These are phyloP conservation scores for Napeogenes sylphis DNA, from an alignment of 2,888 invertebrate species.

Conservation along the genomic window DNA sequence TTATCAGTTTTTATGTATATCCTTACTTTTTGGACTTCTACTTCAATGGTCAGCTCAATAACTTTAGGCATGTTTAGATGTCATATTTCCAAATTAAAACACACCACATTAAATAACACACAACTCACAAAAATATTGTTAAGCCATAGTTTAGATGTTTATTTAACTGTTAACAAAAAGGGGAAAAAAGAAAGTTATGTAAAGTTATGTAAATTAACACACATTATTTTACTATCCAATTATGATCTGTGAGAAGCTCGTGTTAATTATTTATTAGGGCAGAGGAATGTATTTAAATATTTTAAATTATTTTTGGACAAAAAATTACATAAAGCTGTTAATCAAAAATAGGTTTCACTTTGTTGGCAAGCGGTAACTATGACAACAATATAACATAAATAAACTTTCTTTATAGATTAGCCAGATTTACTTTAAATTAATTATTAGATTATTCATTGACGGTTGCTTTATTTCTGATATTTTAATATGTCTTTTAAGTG, in stretches of 20 bases:
- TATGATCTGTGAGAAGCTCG: too few relatives aligned
- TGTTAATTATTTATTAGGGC: too few relatives aligned
- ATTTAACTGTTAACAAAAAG: background rate
- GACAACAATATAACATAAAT: constrained; percentile 10
- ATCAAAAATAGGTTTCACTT: background rate
- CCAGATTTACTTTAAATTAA: too few relatives aligned
- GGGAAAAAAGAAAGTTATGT: background rate
- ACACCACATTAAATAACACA: constrained; percentile 12
- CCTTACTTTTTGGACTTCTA: constrained; percentile 74
- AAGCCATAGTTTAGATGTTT: constrained; percentile 1
- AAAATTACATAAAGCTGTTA: too few relatives aligned
- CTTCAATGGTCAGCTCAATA: constrained; percentile 77
- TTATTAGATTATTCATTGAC: too few relatives aligned
- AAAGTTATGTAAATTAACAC: too few relatives aligned
- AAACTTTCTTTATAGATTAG: background rate
- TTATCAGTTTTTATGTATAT: background rate
- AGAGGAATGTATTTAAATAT: too few relatives aligned
- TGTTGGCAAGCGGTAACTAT: constrained; percentile 11
- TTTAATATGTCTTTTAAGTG: too few relatives aligned
- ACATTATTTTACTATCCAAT: too few relatives aligned
- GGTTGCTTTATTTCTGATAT: too few relatives aligned
- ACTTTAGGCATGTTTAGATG: constrained; percentile 68
- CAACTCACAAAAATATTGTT: background rate
- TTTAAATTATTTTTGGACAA: too few relatives aligned
- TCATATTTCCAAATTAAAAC: constrained; percentile 13